A percentile compares a stretch with the other conserved stretches of the same genome.
Conservation (phyloP, 2,888 invertebrate species). For the Ichneumoninae sp. region DNA sequence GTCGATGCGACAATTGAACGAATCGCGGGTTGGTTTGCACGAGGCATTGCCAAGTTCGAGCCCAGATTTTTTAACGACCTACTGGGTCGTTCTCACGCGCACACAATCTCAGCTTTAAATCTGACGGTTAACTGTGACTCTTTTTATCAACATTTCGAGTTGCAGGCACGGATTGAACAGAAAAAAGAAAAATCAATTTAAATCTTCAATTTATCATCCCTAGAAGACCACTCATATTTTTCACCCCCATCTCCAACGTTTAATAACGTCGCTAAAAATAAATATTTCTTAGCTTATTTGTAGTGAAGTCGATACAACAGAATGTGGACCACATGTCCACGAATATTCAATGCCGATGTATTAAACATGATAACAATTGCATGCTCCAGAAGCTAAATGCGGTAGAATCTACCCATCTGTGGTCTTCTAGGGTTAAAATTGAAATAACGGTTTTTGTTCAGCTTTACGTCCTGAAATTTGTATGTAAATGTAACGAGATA, state of each 20-base stretch:
- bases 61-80: neutral
- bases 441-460: neutral
- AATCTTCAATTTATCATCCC: neutral
- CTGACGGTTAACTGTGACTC: neutral
- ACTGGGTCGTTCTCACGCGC: neutral
- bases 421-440: neutral
- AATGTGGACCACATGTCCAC: neutral
- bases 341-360: neutral
- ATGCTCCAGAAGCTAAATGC: neutral
- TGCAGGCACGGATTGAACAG: neutral
- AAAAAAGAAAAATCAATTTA: neutral
- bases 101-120: neutral
- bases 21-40: neutral
- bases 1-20: constrained; percentile 2
- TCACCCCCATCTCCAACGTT: neutral
- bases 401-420: neutral
- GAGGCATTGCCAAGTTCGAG: constrained; percentile 2
- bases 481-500: neutral
- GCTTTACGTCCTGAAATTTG: neutral
- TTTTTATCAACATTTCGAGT: neutral
- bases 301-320: neutral
- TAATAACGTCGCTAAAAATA: neutral
- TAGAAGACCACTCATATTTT: neutral
- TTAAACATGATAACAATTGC: neutral
- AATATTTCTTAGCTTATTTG: neutral